Evolutionary conservation across 2,888 invertebrate species (phyloP).

Genomic region (Clanis bilineata): DNA sequence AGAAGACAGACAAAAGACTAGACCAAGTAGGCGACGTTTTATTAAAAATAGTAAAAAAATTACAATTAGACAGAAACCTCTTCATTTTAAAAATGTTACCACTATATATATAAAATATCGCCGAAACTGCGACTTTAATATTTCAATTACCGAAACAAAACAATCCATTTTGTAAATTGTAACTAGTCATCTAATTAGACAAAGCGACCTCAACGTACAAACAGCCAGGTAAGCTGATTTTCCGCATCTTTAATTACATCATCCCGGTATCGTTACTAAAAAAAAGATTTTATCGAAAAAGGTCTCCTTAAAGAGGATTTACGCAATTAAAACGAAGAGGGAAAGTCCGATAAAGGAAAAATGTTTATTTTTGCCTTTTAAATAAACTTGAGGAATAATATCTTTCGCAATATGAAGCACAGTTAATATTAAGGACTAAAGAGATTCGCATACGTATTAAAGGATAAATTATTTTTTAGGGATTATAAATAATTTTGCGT

Average conservation of each 20-base stretch:
- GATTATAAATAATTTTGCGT: not conserved
- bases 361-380: constrained; percentile 52
- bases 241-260: constrained; percentile 55
- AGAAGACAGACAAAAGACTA: too few species aligned
- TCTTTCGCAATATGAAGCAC: constrained; percentile 18
- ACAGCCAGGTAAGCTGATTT: constrained; percentile 54
- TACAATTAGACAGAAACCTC: too few species aligned
- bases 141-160: not conserved
- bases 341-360: constrained; percentile 49
- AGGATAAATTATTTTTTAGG: constrained; percentile 22
- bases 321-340: constrained; percentile 67
- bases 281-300: constrained; percentile 58
- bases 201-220: constrained; percentile 37
- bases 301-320: constrained; percentile 68
- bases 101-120: too few species aligned
- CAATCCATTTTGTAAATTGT: constrained; percentile 14
- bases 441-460: constrained; percentile 22
- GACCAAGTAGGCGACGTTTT: too few species aligned
- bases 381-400: constrained; percentile 43
- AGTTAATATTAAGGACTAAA: constrained; percentile 18
- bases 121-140: not conserved
- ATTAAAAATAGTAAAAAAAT: too few species aligned
- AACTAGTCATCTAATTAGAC: constrained; percentile 35
- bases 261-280: constrained; percentile 46
- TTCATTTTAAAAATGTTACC: too few species aligned